A percentile compares a stretch with the other conserved stretches of the same genome.
Evolutionary conservation across 2,797 vertebrate species (phyloP).

Genomic region (Cyprinodon diabolis): DNA sequence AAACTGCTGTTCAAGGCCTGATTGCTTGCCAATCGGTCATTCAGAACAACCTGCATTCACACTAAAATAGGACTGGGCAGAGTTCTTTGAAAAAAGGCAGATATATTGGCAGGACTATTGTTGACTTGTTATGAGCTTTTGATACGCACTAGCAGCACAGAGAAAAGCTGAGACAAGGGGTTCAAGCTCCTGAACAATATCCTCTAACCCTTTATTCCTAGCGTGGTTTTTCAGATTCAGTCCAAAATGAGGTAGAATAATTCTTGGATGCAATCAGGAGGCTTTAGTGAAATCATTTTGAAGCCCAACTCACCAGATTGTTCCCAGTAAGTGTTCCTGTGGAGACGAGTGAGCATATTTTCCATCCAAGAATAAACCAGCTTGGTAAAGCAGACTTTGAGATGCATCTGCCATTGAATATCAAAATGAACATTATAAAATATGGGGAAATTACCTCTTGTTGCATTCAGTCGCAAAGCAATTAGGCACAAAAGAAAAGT

Average conservation of each 20-base stretch:
- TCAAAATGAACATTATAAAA: neutral
- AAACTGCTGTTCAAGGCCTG: constrained; percentile 1
- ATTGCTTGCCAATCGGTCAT: neutral
- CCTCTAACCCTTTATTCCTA: neutral
- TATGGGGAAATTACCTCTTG: neutral
- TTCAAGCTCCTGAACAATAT: neutral
- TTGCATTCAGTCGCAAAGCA: neutral
- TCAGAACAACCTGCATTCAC: neutral
- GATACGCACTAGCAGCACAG: neutral
- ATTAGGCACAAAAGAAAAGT: neutral
- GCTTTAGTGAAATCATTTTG: neutral
- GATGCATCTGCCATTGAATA: neutral
- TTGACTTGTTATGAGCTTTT: neutral
- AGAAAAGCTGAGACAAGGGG: neutral
- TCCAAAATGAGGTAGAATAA: neutral
- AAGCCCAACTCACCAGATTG: neutral
- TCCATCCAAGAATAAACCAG: neutral
- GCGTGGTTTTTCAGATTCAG: neutral
- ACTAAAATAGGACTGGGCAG: neutral
- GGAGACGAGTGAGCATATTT: neutral
- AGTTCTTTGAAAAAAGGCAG: neutral
- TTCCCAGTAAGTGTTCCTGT: neutral
- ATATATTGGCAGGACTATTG: neutral
- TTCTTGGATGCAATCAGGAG: neutral
- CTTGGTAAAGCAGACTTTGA: neutral